Conservation (phyloP, 2,888 invertebrate species). For the Laspeyria flexula region DNA sequence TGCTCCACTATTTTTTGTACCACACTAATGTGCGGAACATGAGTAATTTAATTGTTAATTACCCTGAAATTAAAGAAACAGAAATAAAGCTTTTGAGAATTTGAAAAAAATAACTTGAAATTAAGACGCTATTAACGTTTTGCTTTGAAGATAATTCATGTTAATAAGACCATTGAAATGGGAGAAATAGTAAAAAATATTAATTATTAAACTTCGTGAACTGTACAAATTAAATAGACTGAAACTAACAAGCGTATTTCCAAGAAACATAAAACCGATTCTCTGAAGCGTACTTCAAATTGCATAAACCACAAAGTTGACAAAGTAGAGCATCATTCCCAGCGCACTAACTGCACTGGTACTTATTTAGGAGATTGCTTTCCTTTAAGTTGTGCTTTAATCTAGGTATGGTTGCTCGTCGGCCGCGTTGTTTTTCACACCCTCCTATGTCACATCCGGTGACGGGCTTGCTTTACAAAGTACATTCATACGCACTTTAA, state of each 20-base stretch:
- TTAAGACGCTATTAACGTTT: slow-evolving; percentile 12
- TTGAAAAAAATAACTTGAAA: slow-evolving; percentile 20
- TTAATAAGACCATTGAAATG: slow-evolving; percentile 21
- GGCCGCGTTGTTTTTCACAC: slow-evolving; percentile 44
- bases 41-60: slow-evolving; percentile 35
- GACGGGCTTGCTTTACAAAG: slow-evolving; percentile 23
- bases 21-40: slow-evolving; percentile 27
- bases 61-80: slow-evolving; percentile 26
- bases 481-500: slow-evolving; percentile 42
- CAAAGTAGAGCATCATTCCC: slow-evolving; percentile 64
- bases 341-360: slow-evolving; percentile 52
- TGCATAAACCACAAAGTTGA: not conserved
- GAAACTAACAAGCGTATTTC: slow-evolving; percentile 1
- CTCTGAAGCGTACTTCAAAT: not conserved
- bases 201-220: slow-evolving; percentile 19
- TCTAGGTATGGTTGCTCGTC: slow-evolving; percentile 69
- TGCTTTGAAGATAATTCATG: slow-evolving; percentile 17
- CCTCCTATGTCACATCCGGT: slow-evolving; percentile 42
- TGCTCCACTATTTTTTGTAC: slow-evolving; percentile 57
- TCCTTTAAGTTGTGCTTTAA: slow-evolving; percentile 85
- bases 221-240: slow-evolving; percentile 14
- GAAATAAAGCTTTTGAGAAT: slow-evolving; percentile 4
- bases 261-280: not conserved
- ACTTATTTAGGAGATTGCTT: slow-evolving; percentile 87
- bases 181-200: slow-evolving; percentile 5